These are phyloP conservation scores for Caradrina clavipalpis DNA, from an alignment of 2,888 invertebrate species.

Conservation along the genomic window DNA sequence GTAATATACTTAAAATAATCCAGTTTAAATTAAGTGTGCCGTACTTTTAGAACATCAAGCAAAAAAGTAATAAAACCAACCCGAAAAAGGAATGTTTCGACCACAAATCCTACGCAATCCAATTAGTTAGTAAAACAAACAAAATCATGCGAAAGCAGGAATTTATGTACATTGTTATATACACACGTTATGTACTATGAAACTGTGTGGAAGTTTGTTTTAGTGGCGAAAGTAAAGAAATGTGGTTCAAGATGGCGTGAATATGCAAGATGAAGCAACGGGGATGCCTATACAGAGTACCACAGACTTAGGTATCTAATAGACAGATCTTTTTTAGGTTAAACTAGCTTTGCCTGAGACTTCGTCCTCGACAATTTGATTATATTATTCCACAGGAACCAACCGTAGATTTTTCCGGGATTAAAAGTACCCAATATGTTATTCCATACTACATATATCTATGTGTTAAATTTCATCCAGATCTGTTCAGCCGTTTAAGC, in stretches of 20 bases:
- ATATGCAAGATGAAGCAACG: slow-evolving; percentile 45
- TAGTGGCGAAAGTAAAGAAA: slow-evolving; percentile 31
- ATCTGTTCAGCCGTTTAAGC: too few species aligned
- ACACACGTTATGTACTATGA: neutral
- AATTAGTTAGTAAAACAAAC: slow-evolving; percentile 21
- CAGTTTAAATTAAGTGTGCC: neutral
- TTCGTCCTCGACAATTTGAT: too few species aligned
- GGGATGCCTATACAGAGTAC: slow-evolving; percentile 13
- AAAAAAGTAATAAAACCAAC: neutral
- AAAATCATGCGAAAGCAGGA: slow-evolving; percentile 1
- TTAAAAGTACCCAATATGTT: too few species aligned
- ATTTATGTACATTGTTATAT: slow-evolving; percentile 6
- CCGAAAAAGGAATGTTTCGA: slow-evolving; percentile 9
- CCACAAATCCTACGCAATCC: slow-evolving; percentile 25
- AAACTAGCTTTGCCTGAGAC: too few species aligned
- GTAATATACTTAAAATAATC: too few species aligned
- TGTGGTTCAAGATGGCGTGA: slow-evolving; percentile 35
- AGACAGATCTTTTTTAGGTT: slow-evolving; percentile 15
- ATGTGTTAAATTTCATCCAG: too few species aligned
- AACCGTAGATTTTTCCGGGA: too few species aligned
- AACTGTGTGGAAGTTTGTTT: slow-evolving; percentile 40
- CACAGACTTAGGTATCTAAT: slow-evolving; percentile 14
- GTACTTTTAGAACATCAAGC: neutral
- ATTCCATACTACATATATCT: too few species aligned
- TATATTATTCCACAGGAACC: too few species aligned